These are phyloP conservation scores for Suillia variegata DNA, from an alignment of 2,888 invertebrate species.

Conservation along the genomic window DNA sequence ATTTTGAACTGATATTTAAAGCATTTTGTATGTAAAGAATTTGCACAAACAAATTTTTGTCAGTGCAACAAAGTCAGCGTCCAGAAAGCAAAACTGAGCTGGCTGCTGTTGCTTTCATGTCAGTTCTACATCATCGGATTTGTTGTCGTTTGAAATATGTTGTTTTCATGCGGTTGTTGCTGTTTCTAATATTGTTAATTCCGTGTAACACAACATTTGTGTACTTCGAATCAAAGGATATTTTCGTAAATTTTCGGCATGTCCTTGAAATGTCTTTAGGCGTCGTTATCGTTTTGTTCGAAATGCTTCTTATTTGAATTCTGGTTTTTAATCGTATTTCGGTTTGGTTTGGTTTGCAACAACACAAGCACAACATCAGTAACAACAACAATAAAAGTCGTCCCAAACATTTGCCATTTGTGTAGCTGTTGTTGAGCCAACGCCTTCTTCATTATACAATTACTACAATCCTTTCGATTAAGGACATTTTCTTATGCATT, in stretches of 20 bases:
- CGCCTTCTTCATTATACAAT: constrained; percentile 38
- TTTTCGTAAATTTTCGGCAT: background rate
- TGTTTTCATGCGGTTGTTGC: constrained; percentile 40
- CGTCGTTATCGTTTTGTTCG: background rate
- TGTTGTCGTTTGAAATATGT: constrained; percentile 45
- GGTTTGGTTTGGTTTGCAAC: background rate
- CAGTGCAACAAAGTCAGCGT: too few species aligned
- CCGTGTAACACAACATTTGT: background rate
- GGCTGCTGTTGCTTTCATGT: background rate
- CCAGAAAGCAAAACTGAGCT: too few species aligned
- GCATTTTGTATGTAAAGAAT: too few species aligned
- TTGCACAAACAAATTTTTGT: too few species aligned
- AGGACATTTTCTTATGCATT: constrained; percentile 18
- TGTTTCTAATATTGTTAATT: constrained; percentile 20
- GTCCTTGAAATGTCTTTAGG: background rate
- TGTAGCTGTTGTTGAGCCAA: constrained; percentile 1
- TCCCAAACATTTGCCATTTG: background rate
- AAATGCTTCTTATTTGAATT: constrained; percentile 7
- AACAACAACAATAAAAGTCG: too few species aligned
- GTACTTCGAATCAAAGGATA: background rate
- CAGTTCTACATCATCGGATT: constrained; percentile 44
- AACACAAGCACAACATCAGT: constrained; percentile 5
- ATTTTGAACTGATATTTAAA: background rate
- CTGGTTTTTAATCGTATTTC: constrained; percentile 7
- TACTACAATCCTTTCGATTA: constrained; percentile 38